A percentile compares a stretch with the other conserved stretches of the same genome.
phyloP scores from a whole-genome alignment of 2,797 vertebrate species.

The Phoeniculus purpureus region DNA sequence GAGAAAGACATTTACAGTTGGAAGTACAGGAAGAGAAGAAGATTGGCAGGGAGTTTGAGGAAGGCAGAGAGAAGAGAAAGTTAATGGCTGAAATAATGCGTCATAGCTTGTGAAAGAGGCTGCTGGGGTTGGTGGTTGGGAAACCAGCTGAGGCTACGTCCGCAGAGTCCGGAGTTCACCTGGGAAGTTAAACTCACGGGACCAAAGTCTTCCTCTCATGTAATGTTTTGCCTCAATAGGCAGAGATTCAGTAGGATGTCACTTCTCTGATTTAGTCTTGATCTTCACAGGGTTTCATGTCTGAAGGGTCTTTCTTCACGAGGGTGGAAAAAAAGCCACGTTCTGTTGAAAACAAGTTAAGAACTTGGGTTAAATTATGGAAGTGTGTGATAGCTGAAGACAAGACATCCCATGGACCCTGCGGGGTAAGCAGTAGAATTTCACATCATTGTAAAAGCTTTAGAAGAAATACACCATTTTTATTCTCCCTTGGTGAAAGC shows the following conservation, averaged over 20 bases:
- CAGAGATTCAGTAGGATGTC: neutral
- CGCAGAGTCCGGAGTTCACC: neutral
- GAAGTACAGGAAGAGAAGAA: neutral
- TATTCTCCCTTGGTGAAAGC: neutral
- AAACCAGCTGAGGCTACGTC: neutral
- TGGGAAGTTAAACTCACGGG: neutral
- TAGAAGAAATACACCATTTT: neutral
- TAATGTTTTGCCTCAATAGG: neutral
- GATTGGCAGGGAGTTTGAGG: neutral
- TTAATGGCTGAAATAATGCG: neutral
- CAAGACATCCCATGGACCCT: neutral
- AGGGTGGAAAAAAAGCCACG: slow-evolving; percentile 47
- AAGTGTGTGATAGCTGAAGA: neutral
- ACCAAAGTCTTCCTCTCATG: neutral
- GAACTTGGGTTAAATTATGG: slow-evolving; percentile 4
- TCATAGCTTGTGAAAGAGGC: neutral
- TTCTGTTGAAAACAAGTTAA: slow-evolving; percentile 62
- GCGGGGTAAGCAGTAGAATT: neutral
- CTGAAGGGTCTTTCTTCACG: slow-evolving; percentile 74
- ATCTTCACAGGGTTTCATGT: slow-evolving; percentile 65
- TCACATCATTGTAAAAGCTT: neutral
- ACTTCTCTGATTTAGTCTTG: neutral
- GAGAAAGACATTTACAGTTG: neutral
- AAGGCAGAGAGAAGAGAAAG: neutral
- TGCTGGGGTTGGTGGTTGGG: neutral